Evolutionary conservation across 2,888 invertebrate genomes (phyloP), one percentile per base, ranked within the genome.

Genomic region (Ectemnius cavifrons): DNA sequence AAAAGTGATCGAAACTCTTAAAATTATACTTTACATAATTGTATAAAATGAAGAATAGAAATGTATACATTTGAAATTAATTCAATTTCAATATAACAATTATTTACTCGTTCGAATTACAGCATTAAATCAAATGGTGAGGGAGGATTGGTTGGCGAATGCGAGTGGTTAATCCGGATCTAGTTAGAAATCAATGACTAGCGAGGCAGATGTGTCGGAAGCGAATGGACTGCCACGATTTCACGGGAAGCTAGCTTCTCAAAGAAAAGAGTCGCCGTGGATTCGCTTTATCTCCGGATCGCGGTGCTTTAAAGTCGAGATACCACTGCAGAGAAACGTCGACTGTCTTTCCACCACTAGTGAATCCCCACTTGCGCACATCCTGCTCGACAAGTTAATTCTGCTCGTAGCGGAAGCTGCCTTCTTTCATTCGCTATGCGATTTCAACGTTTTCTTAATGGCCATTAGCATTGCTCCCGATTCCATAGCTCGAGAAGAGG

Each of bases 391-490:
- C n/a, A 16, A 52, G 14, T 52, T 52, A 52, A 52, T 52, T 52
- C 52, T 52, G 4, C 16, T 16, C 13, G n/a, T 16, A 14, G 14
- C 1, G 52, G 16, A 52, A 16, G 16, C 14, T 14, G 52, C 1
- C 14, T 14, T 37, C 37, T 37, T 37, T 14, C 52, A 6, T 52
- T 0, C 16, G 16, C 6, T 45, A 14, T 28, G 13, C 13, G 14
- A 59, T 5, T 56, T 56, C 68, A 64, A 64, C 13, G 4, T 60
- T 45, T 52, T 20, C n/a, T n/a, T 28, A 20, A 49, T 28, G 46
- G 45, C 67, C 59, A 72, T 67, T 61, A 67, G 63, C 70, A 61
- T 23, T n/a, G 6, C 27, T 57, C n/a, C 28, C 37, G 37, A 8
- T 37, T 37, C 2, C 37, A 8, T 1, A 1, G 37, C 37, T 37